phyloP scores from a whole-genome alignment of 2,113 vertebrate species.

The Podarcis cretensis region DNA sequence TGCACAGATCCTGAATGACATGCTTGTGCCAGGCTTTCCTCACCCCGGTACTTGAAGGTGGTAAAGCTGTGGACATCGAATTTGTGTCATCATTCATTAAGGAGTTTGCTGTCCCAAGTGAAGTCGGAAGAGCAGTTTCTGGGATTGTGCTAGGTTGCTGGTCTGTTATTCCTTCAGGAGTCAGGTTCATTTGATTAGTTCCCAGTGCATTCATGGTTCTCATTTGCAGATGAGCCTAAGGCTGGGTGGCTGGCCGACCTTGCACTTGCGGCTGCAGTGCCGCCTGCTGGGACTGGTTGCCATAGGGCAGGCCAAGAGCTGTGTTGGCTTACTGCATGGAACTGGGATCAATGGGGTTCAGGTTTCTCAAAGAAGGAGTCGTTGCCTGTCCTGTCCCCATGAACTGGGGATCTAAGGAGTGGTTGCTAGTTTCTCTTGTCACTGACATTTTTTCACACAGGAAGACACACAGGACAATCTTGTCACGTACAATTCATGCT shows the following conservation, averaged over 20 bases:
- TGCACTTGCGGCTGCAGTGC: conserved; percentile 88
- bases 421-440: conserved; percentile 38
- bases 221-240: conserved; percentile 90
- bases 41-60: conserved; percentile 89
- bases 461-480: too few relatives aligned
- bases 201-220: conserved; percentile 87
- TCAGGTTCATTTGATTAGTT: conserved; percentile 92
- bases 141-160: conserved; percentile 88
- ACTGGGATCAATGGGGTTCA: conserved; percentile 95
- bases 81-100: conserved; percentile 89
- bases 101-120: conserved; percentile 89
- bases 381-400: conserved; percentile 86
- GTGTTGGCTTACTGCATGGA: conserved; percentile 98
- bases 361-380: conserved; percentile 85
- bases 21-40: conserved; percentile 97
- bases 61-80: conserved; percentile 88
- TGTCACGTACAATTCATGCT: too few relatives aligned
- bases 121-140: conserved; percentile 88
- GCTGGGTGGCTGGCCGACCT: conserved; percentile 83
- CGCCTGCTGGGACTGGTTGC: conserved; percentile 88
- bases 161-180: conserved; percentile 87
- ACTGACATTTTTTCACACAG: too few relatives aligned
- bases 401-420: conserved; percentile 87
- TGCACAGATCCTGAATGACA: conserved; percentile 98
- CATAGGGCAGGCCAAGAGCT: conserved; percentile 89